Evolutionary conservation across 2,888 invertebrate genomes (phyloP), one percentile per base, ranked within the genome.

Genomic region (Raillietiella orientalis): DNA sequence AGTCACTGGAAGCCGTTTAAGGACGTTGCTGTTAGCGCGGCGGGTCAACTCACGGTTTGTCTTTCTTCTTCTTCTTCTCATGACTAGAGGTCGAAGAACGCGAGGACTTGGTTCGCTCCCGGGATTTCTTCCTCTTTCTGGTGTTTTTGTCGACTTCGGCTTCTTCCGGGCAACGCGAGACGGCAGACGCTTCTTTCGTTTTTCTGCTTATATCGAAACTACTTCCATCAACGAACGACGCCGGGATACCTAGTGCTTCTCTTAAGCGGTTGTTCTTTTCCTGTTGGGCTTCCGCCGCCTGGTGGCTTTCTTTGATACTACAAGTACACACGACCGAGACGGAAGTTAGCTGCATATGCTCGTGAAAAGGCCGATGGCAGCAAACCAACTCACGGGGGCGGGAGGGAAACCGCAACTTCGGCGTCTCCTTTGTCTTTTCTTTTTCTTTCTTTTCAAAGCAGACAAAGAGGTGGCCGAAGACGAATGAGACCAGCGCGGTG

Each of bases 281-380:
- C 41, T 75, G 72, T 45, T 84, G 84, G 14, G 87, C 84, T 46
- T 79, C 79, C 2, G 90, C 87, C 34, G 82, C 64, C 47, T 84
- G 77, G 53, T 93, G 90, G 24, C 82, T 84, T 45, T 84, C 87
- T 32, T 72, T 72, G 32, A 77, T 77, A 50, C 79, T 79, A 52
- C 19, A 8, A n/a, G n/a, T n/a, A n/a, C n/a, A n/a, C n/a, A n/a
- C n/a, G n/a, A n/a, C n/a, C n/a, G n/a, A n/a, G n/a, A n/a, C n/a
- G n/a, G n/a, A n/a, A n/a, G n/a, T n/a, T n/a, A n/a, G n/a, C n/a
- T n/a, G n/a, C n/a, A n/a, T n/a, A n/a, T n/a, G n/a, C n/a, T n/a
- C n/a, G n/a, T n/a, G n/a, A n/a, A n/a, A n/a, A n/a, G n/a, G n/a
- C n/a, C n/a, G n/a, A n/a, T n/a, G n/a, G n/a, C n/a, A n/a, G n/a